Evolutionary conservation across 2,113 vertebrate species (phyloP).

Genomic region (Xyliphius kryptos): DNA sequence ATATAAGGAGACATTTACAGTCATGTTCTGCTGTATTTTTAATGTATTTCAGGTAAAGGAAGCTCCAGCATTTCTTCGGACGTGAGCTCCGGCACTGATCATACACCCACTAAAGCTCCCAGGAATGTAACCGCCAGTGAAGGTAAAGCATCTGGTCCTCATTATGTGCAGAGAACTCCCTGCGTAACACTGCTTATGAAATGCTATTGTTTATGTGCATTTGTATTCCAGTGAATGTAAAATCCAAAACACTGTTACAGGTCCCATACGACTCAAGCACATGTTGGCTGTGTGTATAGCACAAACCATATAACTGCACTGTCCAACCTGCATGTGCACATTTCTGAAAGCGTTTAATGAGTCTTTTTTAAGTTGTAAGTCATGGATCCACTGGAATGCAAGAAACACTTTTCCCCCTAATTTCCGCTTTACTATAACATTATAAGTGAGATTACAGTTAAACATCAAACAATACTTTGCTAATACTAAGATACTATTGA

Average conservation of each 20-base stretch:
- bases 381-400: constrained; percentile 30
- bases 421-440: too few relatives aligned
- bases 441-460: too few relatives aligned
- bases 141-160: constrained; percentile 85
- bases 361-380: constrained; percentile 48
- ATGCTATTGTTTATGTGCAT: constrained; percentile 58
- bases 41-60: constrained; percentile 87
- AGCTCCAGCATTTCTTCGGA: constrained; percentile 99
- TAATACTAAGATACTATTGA: too few relatives aligned
- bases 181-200: constrained; percentile 42
- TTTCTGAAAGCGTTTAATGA: not conserved
- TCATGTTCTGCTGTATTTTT: constrained; percentile 25
- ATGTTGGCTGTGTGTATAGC: constrained; percentile 45
- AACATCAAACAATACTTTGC: too few relatives aligned
- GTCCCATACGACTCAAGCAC: constrained; percentile 52
- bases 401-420: constrained; percentile 11
- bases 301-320: constrained; percentile 45
- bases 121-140: constrained; percentile 97
- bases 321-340: constrained; percentile 4
- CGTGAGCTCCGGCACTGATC: constrained; percentile 98
- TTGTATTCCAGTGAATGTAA: constrained; percentile 57
- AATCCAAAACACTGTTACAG: too few relatives aligned
- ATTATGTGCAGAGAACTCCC: constrained; percentile 60
- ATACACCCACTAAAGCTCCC: constrained; percentile 89
- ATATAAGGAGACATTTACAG: not conserved